Conservation (phyloP, 1,140 invertebrate genomes). For the Drosophila subobscura region DNA sequence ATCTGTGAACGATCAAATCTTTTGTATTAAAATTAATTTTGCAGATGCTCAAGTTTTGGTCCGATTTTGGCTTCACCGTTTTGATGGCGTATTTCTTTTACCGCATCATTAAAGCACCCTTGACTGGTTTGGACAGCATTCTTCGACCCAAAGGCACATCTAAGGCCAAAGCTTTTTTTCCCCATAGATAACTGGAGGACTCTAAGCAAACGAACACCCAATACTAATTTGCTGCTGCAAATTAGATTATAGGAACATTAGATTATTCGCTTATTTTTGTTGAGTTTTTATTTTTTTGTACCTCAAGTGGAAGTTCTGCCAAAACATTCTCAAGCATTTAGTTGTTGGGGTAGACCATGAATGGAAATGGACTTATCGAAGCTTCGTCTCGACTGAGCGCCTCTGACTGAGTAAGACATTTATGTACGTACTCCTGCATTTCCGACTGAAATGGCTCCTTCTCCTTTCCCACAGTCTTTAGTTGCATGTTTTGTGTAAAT, state of each 20-base stretch:
- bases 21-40: not conserved
- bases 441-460: slow-evolving; percentile 40
- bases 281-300: too few relatives aligned
- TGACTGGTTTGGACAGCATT: slow-evolving; percentile 24
- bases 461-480: slow-evolving; percentile 29
- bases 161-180: not conserved
- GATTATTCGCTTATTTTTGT: too few relatives aligned
- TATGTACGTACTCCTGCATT: slow-evolving; percentile 54
- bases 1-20: not conserved
- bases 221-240: too few relatives aligned
- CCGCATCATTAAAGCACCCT: slow-evolving; percentile 42
- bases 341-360: too few relatives aligned
- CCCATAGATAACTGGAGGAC: too few relatives aligned
- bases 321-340: too few relatives aligned
- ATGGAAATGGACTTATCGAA: too few relatives aligned
- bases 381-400: not conserved
- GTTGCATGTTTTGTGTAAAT: slow-evolving; percentile 68
- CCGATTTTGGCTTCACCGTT: slow-evolving; percentile 27
- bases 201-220: too few relatives aligned
- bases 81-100: slow-evolving; percentile 26
- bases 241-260: too few relatives aligned
- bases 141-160: not conserved
- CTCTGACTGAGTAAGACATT: slow-evolving; percentile 69
- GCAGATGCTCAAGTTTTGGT: slow-evolving; percentile 46
- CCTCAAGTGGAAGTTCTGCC: too few relatives aligned